These are phyloP conservation scores for Tringa solitaria DNA, from an alignment of 2,113 vertebrate genomes.

Conservation along the genomic window DNA sequence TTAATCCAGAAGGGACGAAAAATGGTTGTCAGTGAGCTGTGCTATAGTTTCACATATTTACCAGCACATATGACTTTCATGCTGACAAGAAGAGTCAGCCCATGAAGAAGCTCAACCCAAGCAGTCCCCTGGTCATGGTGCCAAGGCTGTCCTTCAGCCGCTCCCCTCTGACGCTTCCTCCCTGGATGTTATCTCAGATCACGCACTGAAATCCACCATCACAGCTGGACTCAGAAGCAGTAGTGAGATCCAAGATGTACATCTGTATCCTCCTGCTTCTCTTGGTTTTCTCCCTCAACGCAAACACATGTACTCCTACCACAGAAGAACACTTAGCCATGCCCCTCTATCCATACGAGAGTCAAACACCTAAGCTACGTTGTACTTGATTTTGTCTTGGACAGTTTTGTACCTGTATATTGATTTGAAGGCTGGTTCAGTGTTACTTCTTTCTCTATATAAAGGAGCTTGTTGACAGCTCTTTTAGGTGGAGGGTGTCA, in stretches of 20 bases:
- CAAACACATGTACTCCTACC: background rate
- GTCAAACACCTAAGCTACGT: background rate
- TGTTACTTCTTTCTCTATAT: background rate
- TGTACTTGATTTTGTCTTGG: background rate
- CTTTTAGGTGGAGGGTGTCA: background rate
- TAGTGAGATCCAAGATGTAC: background rate
- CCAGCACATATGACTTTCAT: background rate
- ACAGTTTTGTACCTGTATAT: background rate
- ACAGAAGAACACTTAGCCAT: background rate
- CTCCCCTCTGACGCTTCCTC: accelerated
- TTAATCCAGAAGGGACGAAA: background rate
- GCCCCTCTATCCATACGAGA: background rate
- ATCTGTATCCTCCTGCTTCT: background rate
- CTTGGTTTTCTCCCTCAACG: background rate
- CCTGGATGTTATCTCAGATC: background rate
- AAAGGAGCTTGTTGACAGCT: background rate
- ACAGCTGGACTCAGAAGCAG: background rate
- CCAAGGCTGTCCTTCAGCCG: background rate
- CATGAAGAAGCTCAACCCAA: accelerated
- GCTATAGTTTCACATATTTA: background rate
- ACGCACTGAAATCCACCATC: background rate
- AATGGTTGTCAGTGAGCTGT: background rate
- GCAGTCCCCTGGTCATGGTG: accelerated
- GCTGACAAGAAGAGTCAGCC: background rate
- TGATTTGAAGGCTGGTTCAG: background rate